Conservation (phyloP, 2,888 invertebrate species). For the Caenorhabditis wallacei region DNA sequence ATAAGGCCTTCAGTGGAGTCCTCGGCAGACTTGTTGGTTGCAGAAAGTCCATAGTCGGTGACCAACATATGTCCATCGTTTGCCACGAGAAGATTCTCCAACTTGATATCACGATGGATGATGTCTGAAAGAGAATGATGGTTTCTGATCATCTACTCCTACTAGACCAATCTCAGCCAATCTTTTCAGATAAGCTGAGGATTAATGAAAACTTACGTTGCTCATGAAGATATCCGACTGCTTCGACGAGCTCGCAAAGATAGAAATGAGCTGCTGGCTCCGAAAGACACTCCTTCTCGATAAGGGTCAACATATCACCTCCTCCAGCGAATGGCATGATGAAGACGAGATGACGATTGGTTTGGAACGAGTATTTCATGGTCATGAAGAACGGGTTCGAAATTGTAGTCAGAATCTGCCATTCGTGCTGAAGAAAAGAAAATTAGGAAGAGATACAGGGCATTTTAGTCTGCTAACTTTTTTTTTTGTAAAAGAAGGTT, state of each 20-base stretch:
- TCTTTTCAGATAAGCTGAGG: no score
- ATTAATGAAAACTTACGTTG: not conserved
- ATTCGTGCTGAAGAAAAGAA: constrained; percentile 42
- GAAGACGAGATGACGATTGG: constrained; percentile 30
- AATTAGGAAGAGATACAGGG: not conserved
- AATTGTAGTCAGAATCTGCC: constrained; percentile 37
- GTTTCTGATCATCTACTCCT: no score
- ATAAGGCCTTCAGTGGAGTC: constrained; percentile 6
- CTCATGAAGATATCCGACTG: constrained; percentile 30
- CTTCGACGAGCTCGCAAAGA: constrained; percentile 44
- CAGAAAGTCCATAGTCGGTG: constrained; percentile 41
- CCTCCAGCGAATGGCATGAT: constrained; percentile 45
- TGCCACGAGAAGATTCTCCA: constrained; percentile 44
- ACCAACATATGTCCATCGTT: constrained; percentile 45
- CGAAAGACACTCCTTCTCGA: constrained; percentile 4
- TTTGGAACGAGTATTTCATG: constrained; percentile 46
- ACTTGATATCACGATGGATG: constrained; percentile 43
- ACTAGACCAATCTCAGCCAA: no score
- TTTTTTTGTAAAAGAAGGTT: no score
- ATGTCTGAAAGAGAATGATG: constrained; percentile 28
- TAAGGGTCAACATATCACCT: constrained; percentile 40
- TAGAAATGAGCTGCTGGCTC: constrained; percentile 35
- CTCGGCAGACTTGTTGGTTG: not conserved
- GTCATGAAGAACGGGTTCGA: constrained; percentile 35
- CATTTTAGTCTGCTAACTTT: no score